Percentiles rank a stretch among this genome's conserved stretches.
Evolutionary conservation across 2,888 invertebrate genomes (phyloP).

Genomic region (Archips crataeganus): DNA sequence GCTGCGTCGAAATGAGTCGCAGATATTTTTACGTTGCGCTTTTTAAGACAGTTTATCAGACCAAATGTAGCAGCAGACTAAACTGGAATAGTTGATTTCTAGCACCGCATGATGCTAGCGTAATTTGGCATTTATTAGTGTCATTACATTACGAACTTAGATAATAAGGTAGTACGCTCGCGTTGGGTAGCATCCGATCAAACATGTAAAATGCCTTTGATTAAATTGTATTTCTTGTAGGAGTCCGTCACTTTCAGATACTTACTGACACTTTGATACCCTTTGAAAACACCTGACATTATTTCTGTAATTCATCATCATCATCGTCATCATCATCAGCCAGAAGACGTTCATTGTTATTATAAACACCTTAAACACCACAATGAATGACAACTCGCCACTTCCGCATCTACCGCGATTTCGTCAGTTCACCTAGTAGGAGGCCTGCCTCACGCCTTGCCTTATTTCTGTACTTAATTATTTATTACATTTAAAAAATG

Average conservation of each 20-base stretch:
- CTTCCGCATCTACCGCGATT: too few relatives aligned
- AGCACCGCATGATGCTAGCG: neutral
- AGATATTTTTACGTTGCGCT: conserved; percentile 14
- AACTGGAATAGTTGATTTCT: neutral
- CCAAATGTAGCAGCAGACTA: conserved; percentile 22
- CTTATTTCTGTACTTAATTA: too few relatives aligned
- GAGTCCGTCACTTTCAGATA: neutral
- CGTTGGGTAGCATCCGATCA: neutral
- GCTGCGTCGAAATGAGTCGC: conserved; percentile 32
- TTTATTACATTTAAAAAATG: too few relatives aligned
- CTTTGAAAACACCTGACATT: too few relatives aligned
- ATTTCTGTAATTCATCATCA: too few relatives aligned
- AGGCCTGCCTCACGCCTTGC: too few relatives aligned
- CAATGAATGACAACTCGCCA: too few relatives aligned
- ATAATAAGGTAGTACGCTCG: conserved; percentile 1
- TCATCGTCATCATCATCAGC: too few relatives aligned
- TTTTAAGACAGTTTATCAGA: conserved; percentile 42
- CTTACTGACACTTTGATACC: too few relatives aligned
- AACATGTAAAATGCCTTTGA: neutral
- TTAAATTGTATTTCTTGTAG: neutral
- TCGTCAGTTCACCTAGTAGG: too few relatives aligned
- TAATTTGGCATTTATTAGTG: neutral
- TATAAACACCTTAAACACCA: too few relatives aligned
- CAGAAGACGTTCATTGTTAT: too few relatives aligned
- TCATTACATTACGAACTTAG: conserved; percentile 10